Evolutionary conservation across 2,797 vertebrate genomes (phyloP).

Genomic region (Danio tinwini): DNA sequence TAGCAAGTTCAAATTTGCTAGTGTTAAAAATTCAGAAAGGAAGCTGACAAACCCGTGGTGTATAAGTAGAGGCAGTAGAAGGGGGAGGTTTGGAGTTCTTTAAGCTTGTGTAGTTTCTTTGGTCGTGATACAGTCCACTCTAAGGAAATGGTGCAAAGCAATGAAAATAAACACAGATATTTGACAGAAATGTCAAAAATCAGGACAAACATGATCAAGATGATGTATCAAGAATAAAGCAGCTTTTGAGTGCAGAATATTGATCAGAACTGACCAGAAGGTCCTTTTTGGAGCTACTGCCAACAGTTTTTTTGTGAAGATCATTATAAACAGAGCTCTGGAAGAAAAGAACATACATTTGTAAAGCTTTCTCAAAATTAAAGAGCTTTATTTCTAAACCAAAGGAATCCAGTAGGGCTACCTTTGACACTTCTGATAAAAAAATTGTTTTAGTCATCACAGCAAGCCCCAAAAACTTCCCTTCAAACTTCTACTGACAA

Average conservation of each 20-base stretch:
- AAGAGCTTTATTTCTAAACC: background rate
- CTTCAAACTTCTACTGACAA: background rate
- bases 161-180: constrained; percentile 33
- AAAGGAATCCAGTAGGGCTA: background rate
- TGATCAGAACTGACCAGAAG: constrained; percentile 86
- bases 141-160: constrained; percentile 68
- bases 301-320: constrained; percentile 81
- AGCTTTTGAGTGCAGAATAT: constrained; percentile 24
- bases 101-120: constrained; percentile 93
- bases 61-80: constrained; percentile 74
- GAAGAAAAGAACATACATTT: constrained; percentile 51
- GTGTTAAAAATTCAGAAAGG: constrained; percentile 2
- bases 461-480: background rate
- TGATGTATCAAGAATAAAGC: constrained; percentile 28
- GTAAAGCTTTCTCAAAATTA: constrained; percentile 5
- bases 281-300: constrained; percentile 82
- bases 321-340: constrained; percentile 88
- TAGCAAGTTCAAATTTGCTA: background rate
- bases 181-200: constrained; percentile 46
- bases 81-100: constrained; percentile 82
- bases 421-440: background rate
- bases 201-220: background rate
- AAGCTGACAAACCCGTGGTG: constrained; percentile 76
- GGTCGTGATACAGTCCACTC: constrained; percentile 93
- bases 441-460: no score